Conservation (phyloP, 2,888 invertebrate species). For the Achlya flavicornis region DNA sequence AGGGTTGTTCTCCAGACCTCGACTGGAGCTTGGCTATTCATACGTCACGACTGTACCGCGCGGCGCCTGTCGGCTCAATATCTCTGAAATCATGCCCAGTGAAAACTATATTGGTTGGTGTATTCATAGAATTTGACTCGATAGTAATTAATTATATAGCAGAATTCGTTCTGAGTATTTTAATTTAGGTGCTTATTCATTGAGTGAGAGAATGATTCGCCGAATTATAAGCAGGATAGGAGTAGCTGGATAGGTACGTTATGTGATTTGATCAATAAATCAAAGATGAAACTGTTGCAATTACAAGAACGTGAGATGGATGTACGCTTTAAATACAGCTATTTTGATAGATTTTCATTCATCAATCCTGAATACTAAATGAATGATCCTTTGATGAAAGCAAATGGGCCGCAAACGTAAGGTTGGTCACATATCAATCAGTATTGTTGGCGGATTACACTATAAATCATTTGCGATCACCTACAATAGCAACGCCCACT, state of each 20-base stretch:
- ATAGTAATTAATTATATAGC: neutral
- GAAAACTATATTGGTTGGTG: conserved; percentile 92
- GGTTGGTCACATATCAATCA: conserved; percentile 69
- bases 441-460: conserved; percentile 44
- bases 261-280: neutral
- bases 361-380: conserved; percentile 40
- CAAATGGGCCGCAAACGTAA: conserved; percentile 66
- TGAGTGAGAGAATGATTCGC: neutral
- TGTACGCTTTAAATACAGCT: conserved; percentile 18
- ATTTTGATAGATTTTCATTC: conserved; percentile 33
- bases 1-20: conserved; percentile 92
- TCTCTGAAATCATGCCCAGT: conserved; percentile 91
- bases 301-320: neutral
- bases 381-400: conserved; percentile 66
- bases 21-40: conserved; percentile 92
- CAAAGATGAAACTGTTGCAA: neutral
- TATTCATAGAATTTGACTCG: conserved; percentile 10
- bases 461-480: conserved; percentile 60
- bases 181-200: neutral
- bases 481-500: conserved; percentile 59
- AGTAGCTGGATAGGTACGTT: neutral
- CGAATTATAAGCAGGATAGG: neutral
- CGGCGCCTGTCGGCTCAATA: conserved; percentile 94
- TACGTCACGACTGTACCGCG: conserved; percentile 92
- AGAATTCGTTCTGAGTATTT: neutral